Conservation (phyloP, 1,140 invertebrate species). For the Drosophila nigrodunni region DNA sequence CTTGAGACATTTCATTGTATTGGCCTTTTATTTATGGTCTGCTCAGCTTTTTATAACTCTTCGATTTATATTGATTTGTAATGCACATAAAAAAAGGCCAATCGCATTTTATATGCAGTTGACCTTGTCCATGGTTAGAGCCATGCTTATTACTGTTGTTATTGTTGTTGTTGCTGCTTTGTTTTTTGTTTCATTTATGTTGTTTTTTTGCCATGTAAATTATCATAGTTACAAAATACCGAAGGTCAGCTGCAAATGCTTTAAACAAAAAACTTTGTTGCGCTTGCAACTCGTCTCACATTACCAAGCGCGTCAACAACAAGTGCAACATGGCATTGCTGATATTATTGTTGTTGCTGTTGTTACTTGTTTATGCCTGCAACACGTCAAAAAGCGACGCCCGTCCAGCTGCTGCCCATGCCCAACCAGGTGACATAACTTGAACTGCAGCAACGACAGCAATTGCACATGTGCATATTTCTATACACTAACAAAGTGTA, state of each 20-base stretch:
- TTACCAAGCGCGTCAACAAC: slow-evolving; percentile 49
- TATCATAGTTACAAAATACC: slow-evolving; percentile 62
- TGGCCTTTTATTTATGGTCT: slow-evolving; percentile 72
- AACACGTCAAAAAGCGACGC: slow-evolving; percentile 36
- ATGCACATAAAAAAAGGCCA: slow-evolving; percentile 58
- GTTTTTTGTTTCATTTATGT: neutral
- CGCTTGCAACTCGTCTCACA: slow-evolving; percentile 36
- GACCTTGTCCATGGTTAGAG: slow-evolving; percentile 68
- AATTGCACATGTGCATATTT: slow-evolving; percentile 25
- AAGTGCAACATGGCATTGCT: slow-evolving; percentile 47
- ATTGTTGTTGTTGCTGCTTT: slow-evolving; percentile 1
- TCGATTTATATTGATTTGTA: slow-evolving; percentile 82
- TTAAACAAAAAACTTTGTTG: slow-evolving; percentile 29
- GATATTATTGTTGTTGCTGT: neutral
- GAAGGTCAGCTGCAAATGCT: slow-evolving; percentile 54
- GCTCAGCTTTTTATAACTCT: slow-evolving; percentile 78
- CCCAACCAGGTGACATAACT: slow-evolving; percentile 50
- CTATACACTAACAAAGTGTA: slow-evolving; percentile 14
- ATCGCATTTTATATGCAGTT: slow-evolving; percentile 58
- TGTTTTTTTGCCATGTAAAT: slow-evolving; percentile 38
- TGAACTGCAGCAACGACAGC: slow-evolving; percentile 31
- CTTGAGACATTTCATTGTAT: slow-evolving; percentile 77
- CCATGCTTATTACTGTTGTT: slow-evolving; percentile 16
- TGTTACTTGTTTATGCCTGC: slow-evolving; percentile 34
- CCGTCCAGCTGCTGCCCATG: slow-evolving; percentile 43